phyloP scores from a whole-genome alignment of 2,113 vertebrate genomes.

The Notothenia rossii region DNA sequence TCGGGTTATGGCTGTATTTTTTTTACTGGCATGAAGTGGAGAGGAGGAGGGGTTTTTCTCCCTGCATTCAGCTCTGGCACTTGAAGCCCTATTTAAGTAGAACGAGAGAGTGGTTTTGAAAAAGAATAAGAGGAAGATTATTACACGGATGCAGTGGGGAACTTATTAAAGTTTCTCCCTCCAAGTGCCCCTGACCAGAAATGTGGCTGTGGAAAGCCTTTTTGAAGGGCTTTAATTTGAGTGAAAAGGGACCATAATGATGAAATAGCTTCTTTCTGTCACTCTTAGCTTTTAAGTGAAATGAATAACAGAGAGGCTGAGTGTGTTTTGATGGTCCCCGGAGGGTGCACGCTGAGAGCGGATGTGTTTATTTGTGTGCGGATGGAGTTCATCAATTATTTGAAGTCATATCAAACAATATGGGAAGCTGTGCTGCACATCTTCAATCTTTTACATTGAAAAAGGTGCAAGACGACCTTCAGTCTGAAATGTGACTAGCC shows the following conservation, averaged over 20 bases:
- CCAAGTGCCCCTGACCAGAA: slow-evolving; percentile 29
- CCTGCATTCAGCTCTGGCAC: slow-evolving; percentile 31
- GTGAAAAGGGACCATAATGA: slow-evolving; percentile 25
- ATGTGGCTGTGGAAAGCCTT: slow-evolving; percentile 21
- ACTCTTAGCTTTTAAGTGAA: slow-evolving; percentile 33
- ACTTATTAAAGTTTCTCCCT: slow-evolving; percentile 38
- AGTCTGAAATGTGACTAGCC: background rate
- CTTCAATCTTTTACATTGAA: slow-evolving; percentile 34
- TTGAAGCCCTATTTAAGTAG: slow-evolving; percentile 34
- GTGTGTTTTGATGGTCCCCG: slow-evolving; percentile 17
- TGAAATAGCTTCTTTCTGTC: slow-evolving; percentile 3
- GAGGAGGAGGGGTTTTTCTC: background rate
- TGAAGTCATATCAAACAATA: slow-evolving; percentile 29
- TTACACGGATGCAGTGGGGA: slow-evolving; percentile 30
- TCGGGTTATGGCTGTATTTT: background rate
- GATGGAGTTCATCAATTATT: slow-evolving; percentile 17
- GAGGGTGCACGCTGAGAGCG: slow-evolving; percentile 35
- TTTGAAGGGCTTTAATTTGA: slow-evolving; percentile 40
- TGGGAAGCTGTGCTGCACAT: slow-evolving; percentile 16
- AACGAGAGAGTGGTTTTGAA: slow-evolving; percentile 37
- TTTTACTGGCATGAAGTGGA: slow-evolving; percentile 7
- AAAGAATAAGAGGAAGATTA: slow-evolving; percentile 53
- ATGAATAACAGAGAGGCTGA: slow-evolving; percentile 26
- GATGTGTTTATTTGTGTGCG: slow-evolving; percentile 31
- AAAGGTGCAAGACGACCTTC: background rate